Conservation (phyloP, 1,140 invertebrate species). For the Sipha flava region DNA sequence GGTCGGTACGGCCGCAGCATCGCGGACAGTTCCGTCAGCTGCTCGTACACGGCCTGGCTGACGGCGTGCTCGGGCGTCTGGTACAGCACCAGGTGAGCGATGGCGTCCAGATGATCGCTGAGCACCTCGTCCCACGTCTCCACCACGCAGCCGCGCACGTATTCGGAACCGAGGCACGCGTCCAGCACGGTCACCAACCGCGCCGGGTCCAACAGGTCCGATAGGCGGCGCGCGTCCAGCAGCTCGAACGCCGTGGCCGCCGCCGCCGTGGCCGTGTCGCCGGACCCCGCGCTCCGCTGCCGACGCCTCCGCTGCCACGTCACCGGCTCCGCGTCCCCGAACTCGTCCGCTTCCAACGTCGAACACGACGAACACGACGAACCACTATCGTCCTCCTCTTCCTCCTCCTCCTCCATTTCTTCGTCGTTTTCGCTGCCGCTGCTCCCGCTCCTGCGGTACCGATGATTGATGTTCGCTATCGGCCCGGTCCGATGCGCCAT, state of each 20-base stretch:
- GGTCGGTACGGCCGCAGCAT: background rate
- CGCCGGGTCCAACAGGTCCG: background rate
- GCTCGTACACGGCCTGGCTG: background rate
- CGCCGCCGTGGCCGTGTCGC: background rate
- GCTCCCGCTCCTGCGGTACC: background rate
- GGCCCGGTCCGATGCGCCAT: background rate
- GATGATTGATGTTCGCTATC: background rate
- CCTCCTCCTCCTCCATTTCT: too few species aligned
- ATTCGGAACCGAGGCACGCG: background rate
- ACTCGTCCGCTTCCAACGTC: background rate
- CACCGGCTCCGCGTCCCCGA: background rate
- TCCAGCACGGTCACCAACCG: background rate
- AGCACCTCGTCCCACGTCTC: conserved; percentile 21
- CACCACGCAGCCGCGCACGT: conserved; percentile 15
- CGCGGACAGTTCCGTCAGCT: background rate
- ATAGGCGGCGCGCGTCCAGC: background rate
- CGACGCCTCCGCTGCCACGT: background rate
- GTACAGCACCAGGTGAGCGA: conserved; percentile 16
- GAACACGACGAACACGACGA: too few species aligned
- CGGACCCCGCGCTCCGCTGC: background rate
- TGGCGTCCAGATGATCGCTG: conserved; percentile 13
- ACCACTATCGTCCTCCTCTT: too few species aligned
- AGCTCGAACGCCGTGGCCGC: background rate
- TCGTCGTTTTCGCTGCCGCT: background rate
- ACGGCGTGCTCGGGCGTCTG: background rate